Conservation (phyloP, 2,113 vertebrate genomes). For the Colius striatus region DNA sequence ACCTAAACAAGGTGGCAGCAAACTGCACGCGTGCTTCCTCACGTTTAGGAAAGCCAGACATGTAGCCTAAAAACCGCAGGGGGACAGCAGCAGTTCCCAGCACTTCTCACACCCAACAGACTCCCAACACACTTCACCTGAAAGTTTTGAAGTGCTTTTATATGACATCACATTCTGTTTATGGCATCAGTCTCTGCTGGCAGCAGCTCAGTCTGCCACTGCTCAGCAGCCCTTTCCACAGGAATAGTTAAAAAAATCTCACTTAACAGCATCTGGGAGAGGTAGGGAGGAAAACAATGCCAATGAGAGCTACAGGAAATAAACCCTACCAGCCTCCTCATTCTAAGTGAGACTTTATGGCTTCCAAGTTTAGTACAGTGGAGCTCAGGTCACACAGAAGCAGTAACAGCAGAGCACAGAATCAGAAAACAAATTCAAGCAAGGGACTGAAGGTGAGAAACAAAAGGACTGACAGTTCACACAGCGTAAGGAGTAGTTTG, state of each 20-base stretch:
- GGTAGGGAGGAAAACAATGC: not conserved
- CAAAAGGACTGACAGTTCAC: not conserved
- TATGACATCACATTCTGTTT: not conserved
- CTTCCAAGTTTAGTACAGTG: not conserved
- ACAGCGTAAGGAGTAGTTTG: not conserved
- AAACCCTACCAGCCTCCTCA: not conserved
- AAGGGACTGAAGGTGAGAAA: not conserved
- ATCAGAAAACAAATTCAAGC: not conserved
- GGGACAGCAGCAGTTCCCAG: not conserved
- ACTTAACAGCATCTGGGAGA: not conserved
- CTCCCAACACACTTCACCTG: not conserved
- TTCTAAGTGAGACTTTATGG: not conserved
- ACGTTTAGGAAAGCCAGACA: not conserved
- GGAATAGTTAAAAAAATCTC: slow-evolving; percentile 20
- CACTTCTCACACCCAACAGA: not conserved
- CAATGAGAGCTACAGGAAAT: not conserved
- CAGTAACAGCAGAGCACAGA: not conserved
- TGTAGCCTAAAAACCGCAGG: not conserved
- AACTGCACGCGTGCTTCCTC: not conserved
- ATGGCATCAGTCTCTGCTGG: not conserved
- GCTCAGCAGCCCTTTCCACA: not conserved
- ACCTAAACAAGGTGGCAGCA: not conserved
- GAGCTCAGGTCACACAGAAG: not conserved
- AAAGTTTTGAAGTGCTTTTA: not conserved
- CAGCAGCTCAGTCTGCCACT: not conserved